Base-by-base conservation (phyloP, 2,113 vertebrate genomes). In the Pseudorectes ferrugineus region DNA sequence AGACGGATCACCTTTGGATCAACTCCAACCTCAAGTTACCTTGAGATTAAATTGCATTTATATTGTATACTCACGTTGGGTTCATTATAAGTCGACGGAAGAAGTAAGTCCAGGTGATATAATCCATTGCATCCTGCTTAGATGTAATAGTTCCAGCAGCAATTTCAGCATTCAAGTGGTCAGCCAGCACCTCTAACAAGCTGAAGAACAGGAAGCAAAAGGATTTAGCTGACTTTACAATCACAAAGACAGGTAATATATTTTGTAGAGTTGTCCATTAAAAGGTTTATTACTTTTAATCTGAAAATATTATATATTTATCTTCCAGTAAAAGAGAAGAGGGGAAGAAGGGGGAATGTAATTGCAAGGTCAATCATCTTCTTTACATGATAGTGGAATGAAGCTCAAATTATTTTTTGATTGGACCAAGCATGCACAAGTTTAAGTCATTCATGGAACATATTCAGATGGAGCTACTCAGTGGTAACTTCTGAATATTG, bases 41-140 rank as follows among this genome's bases (percentile, higher is more conserved):
- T 82, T 57, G 62, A 52, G 57, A 63, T 90, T 78, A 82, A 89
- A 92, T 43, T 89, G 31, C 55, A 49, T 54, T 84, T 89, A 16
- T 86, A 42, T 59, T 93, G 83, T 89, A 38, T 57, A 93, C 97
- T 96, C 94, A 99, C 99, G 98, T 99, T 91, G 99, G 99, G 96
- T 99, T 99, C 99, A 99, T 99, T 95, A 99, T 97, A 94, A 99
- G 98, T 58, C 99, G 98, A 77, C 99, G 98, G 97, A 99, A 99
- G 97, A 99, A 99, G 88, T 99, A 99, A 4, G 99, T 99, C 99
- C 99, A 99, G 66, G 99, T 99, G 95, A 99, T 98, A 96, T 99
- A 99, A 97, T 99, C 99, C 99, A 99, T 99, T 51, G 99, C 99
- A 63, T 99, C 99, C 96, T 99, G 99, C 92, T 99, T 99, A 94